Conservation (phyloP, 2,113 vertebrate species). For the Hippocampus zosterae region DNA sequence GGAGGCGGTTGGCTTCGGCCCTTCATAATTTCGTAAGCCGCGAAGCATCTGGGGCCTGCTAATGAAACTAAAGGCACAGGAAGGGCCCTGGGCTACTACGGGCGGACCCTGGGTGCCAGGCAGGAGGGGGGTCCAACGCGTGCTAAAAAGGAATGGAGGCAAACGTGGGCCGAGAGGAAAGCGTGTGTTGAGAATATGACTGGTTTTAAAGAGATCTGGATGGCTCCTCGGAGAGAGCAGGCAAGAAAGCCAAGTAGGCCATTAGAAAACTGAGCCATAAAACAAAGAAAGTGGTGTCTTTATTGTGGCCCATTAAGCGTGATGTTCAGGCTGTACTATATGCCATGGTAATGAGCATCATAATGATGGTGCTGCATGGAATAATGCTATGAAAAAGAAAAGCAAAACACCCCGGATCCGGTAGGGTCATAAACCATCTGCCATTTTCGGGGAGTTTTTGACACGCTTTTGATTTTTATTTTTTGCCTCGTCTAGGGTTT, state of each 20-base stretch:
- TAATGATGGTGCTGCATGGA: constrained; percentile 47
- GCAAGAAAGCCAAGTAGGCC: constrained; percentile 69
- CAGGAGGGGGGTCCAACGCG: constrained; percentile 29
- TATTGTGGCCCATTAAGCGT: constrained; percentile 70
- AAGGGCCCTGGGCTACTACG: constrained; percentile 47
- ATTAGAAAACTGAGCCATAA: constrained; percentile 71
- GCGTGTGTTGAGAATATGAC: constrained; percentile 60
- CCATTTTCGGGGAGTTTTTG: constrained; percentile 21
- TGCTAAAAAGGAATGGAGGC: constrained; percentile 55
- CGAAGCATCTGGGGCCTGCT: constrained; percentile 74
- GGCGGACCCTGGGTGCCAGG: constrained; percentile 52
- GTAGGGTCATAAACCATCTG: constrained; percentile 41
- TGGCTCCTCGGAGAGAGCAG: constrained; percentile 60
- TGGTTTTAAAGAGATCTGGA: constrained; percentile 62
- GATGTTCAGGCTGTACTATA: constrained; percentile 61
- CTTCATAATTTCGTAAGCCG: constrained; percentile 75
- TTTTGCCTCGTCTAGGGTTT: background rate
- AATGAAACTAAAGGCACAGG: constrained; percentile 72
- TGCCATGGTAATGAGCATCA: constrained; percentile 65
- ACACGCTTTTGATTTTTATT: background rate
- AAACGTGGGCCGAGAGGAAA: constrained; percentile 48
- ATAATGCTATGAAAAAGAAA: constrained; percentile 41
- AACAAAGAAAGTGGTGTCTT: constrained; percentile 71
- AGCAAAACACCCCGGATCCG: constrained; percentile 36
- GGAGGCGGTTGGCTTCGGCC: constrained; percentile 71